Percentiles rank a stretch among this genome's conserved stretches.
Conservation (phyloP, 2,797 vertebrate genomes). For the Oceanodroma leucorhoa region DNA sequence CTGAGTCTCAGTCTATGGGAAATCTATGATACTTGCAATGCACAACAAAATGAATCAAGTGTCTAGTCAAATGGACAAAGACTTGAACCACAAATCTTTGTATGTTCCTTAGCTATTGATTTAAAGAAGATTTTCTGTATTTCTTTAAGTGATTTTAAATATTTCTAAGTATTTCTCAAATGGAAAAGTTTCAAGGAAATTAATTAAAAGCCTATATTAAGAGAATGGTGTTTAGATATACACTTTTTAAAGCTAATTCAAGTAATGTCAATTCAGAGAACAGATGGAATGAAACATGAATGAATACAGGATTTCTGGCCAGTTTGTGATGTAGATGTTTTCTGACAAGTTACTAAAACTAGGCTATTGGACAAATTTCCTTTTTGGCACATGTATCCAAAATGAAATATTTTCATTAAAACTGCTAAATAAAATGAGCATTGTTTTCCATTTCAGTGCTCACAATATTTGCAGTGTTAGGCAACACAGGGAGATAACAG, state of each 20-base stretch:
- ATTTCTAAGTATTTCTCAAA: background rate
- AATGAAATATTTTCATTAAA: background rate
- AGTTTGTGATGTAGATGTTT: background rate
- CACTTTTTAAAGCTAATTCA: background rate
- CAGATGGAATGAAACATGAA: background rate
- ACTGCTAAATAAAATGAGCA: background rate
- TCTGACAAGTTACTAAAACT: background rate
- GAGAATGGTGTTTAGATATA: background rate
- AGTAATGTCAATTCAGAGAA: background rate
- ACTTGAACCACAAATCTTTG: background rate
- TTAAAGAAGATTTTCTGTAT: background rate
- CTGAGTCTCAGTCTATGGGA: background rate
- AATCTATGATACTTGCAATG: background rate
- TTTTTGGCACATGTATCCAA: background rate
- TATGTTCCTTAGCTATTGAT: background rate
- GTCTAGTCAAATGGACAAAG: background rate
- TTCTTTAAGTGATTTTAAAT: background rate
- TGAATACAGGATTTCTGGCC: background rate
- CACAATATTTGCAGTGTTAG: background rate
- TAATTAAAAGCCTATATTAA: background rate
- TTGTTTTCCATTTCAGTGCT: background rate
- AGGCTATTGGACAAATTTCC: background rate
- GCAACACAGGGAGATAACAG: background rate
- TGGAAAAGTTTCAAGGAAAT: background rate
- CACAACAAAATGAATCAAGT: background rate